A percentile compares a stretch with the other conserved stretches of the same genome.
These are phyloP conservation scores for Podiceps cristatus DNA, from an alignment of 2,113 vertebrate species.

Conservation along the genomic window DNA sequence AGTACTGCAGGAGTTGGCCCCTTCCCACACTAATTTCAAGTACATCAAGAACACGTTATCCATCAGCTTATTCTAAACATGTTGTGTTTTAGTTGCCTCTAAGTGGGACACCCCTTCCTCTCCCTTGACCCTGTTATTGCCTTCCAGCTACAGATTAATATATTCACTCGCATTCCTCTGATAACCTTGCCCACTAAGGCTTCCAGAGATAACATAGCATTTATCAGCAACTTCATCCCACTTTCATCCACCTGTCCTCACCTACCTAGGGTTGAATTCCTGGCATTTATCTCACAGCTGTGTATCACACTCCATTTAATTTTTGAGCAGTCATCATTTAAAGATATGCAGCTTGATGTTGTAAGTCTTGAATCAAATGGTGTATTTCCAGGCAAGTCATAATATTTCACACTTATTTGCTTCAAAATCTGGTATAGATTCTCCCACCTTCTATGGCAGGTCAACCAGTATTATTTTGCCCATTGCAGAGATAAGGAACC, in stretches of 20 bases:
- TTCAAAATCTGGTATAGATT: neutral
- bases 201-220: neutral
- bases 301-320: slow-evolving; percentile 32
- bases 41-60: neutral
- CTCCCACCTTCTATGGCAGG: neutral
- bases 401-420: neutral
- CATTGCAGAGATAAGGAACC: neutral
- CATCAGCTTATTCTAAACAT: neutral
- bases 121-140: neutral
- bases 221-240: neutral
- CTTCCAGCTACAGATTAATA: neutral
- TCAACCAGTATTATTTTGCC: neutral
- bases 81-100: neutral
- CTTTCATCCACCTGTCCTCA: neutral
- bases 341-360: neutral
- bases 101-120: neutral
- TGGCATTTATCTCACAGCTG: neutral
- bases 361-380: slow-evolving; percentile 7
- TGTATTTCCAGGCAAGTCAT: neutral
- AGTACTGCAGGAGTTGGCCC: neutral
- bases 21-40: neutral
- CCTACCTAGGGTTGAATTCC: neutral
- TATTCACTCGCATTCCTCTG: neutral
- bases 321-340: slow-evolving; percentile 21
- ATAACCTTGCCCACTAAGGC: neutral